Percentiles rank a stretch among this genome's conserved stretches.
These are phyloP conservation scores for Halictus quadricinctus DNA, from an alignment of 2,888 invertebrate species.

Conservation along the genomic window DNA sequence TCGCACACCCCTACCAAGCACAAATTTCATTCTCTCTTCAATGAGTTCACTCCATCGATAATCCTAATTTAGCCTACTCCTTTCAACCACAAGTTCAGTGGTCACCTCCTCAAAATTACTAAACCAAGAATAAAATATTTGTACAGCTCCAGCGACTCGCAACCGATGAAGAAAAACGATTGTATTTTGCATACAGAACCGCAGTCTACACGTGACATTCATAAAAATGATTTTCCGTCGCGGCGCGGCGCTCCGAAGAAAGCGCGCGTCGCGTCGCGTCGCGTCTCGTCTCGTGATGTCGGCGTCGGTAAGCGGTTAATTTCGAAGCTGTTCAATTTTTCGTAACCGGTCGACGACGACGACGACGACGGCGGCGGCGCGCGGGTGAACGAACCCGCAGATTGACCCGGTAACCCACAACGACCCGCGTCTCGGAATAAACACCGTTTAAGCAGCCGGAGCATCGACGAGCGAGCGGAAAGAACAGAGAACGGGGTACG, in stretches of 20 bases:
- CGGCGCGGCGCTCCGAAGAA: background rate
- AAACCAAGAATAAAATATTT: background rate
- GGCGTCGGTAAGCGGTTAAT: background rate
- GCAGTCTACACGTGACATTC: background rate
- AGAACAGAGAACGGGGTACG: slow-evolving; percentile 2
- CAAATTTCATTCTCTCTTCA: too few species aligned
- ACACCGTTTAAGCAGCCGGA: slow-evolving; percentile 1
- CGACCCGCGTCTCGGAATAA: background rate
- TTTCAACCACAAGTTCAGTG: too few species aligned
- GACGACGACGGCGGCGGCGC: background rate
- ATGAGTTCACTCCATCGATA: too few species aligned
- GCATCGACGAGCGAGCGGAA: background rate
- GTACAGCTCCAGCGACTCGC: background rate
- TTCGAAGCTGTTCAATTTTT: slow-evolving; percentile 5
- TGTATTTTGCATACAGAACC: background rate
- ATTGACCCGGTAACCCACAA: slow-evolving; percentile 11
- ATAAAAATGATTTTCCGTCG: background rate
- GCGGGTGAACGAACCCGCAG: slow-evolving; percentile 12
- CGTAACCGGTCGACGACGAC: background rate
- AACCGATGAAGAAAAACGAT: background rate
- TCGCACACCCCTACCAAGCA: too few species aligned
- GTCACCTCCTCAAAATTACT: background rate
- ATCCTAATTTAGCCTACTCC: too few species aligned
- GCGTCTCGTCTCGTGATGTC: background rate
- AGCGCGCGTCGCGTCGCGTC: background rate